phyloP scores from a whole-genome alignment of 2,113 vertebrate genomes.

The Pelvicachromis taeniatus region DNA sequence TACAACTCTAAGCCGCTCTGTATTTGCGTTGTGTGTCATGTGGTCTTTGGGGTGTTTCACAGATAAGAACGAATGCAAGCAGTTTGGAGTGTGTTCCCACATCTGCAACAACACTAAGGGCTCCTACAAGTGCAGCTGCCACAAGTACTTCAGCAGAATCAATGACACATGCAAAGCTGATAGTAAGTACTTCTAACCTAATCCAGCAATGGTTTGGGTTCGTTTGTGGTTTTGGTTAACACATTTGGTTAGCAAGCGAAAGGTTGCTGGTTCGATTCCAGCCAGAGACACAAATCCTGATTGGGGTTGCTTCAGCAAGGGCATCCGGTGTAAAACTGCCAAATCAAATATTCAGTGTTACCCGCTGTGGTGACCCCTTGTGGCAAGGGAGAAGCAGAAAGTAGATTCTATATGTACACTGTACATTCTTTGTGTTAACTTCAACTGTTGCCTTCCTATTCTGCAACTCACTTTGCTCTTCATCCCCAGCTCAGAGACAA shows the following conservation, averaged over 20 bases:
- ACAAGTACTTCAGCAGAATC: conserved; percentile 86
- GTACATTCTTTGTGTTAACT: neutral
- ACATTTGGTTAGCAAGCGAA: neutral
- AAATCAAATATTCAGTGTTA: neutral
- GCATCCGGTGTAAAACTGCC: neutral
- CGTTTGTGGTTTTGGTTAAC: rapidly evolving
- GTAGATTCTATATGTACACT: neutral
- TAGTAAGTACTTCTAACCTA: conserved; percentile 61
- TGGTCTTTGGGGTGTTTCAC: neutral
- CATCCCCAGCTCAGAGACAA: conserved; percentile 71
- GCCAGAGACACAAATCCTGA: neutral
- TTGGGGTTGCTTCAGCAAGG: neutral
- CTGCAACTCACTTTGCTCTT: neutral
- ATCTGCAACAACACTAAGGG: conserved; percentile 98
- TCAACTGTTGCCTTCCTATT: neutral
- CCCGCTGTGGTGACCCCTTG: rapidly evolving
- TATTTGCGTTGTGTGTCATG: neutral
- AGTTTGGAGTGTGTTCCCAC: conserved; percentile 89
- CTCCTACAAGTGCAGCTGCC: conserved; percentile 87
- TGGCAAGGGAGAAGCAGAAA: neutral
- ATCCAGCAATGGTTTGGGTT: neutral
- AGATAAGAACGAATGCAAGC: conserved; percentile 92
- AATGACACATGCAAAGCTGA: conserved; percentile 94
- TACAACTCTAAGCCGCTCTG: rapidly evolving
- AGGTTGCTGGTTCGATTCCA: neutral